Evolutionary conservation across 23 tunicate genomes (phyloP).

Genomic region (Trididemnum miniatum): DNA sequence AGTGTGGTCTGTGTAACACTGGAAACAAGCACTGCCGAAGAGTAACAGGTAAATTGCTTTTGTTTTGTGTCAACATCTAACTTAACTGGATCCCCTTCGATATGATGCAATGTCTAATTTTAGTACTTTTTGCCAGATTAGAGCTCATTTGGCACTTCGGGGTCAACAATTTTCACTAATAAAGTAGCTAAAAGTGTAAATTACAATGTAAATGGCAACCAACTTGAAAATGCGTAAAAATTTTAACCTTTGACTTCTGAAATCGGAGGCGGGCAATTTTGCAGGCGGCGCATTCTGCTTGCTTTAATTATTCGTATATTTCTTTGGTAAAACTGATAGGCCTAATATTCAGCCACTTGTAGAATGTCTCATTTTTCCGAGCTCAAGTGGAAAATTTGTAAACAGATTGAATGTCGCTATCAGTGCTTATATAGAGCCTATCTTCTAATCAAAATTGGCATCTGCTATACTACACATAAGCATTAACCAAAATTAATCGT

Average conservation of each 20-base stretch:
- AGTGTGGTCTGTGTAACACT: constrained; percentile 87
- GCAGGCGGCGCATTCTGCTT: too few species aligned
- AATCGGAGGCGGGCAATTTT: neutral
- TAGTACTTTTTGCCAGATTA: neutral
- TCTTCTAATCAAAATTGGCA: too few species aligned
- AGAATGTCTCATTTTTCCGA: too few species aligned
- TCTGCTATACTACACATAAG: too few species aligned
- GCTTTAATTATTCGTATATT: too few species aligned
- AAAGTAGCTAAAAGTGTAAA: too few species aligned
- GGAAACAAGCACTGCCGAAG: constrained; percentile 65
- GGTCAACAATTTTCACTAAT: neutral
- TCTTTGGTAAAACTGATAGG: too few species aligned
- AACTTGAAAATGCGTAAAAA: neutral
- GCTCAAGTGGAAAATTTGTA: too few species aligned
- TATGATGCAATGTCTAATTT: neutral
- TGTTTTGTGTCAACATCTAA: neutral
- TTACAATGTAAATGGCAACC: neutral
- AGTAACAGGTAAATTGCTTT: constrained; percentile 26
- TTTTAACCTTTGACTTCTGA: neutral
- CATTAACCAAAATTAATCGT: too few species aligned
- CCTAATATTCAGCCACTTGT: too few species aligned
- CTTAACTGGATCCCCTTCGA: neutral
- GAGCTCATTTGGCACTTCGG: neutral
- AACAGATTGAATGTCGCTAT: too few species aligned
- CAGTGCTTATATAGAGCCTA: too few species aligned